Base-by-base conservation (phyloP, 2,113 vertebrate genomes). In the Lucifuga dentata region DNA sequence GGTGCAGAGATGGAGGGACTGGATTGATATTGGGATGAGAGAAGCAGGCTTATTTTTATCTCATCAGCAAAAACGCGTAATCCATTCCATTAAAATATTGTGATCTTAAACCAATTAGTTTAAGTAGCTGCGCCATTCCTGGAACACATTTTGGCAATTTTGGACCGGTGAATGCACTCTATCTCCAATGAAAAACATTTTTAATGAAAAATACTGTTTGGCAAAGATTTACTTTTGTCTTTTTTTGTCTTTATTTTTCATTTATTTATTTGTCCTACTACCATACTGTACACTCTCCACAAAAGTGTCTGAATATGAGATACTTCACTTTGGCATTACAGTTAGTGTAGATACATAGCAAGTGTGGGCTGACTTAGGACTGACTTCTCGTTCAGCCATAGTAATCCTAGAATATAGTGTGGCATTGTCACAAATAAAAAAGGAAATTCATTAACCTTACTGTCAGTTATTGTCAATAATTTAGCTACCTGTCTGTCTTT, bases 1-100 rank as follows among this genome's bases (percentile, higher is more conserved):
- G 56, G 56, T 56, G 64, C 68, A 45, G 33, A 68, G 51, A 59
- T 61, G 49, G 44, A 68, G 58, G 15, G 53, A 68, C 24, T 11
- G 66, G 24, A 67, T 40, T 70, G 11, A 73, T 67, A 29, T 7
- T 29, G 26, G 33, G 26, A 65, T 65, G 45, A 9, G 5, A 15
- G 55, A 49, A 32, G 62, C 13, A 11, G 59, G 46, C 52, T n/a
- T 71, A 46, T 81, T 83, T 88, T 55, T 73, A 77, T 36, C 50
- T 17, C 2, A 40, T 87, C 75, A 84, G 81, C 78, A 76, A 15
- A 73, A 76, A 63, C 46, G 51, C 57, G 55, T 65, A 66, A 77
- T 71, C 1, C 50, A 44, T 29, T 68, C 67, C 69, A 71, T 81
- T 69, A 76, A 65, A 73, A 59, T 72, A 67, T 53, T 61, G 60